Evolutionary conservation across 2,113 vertebrate species (phyloP).

Genomic region (Rafetus swinhoei): DNA sequence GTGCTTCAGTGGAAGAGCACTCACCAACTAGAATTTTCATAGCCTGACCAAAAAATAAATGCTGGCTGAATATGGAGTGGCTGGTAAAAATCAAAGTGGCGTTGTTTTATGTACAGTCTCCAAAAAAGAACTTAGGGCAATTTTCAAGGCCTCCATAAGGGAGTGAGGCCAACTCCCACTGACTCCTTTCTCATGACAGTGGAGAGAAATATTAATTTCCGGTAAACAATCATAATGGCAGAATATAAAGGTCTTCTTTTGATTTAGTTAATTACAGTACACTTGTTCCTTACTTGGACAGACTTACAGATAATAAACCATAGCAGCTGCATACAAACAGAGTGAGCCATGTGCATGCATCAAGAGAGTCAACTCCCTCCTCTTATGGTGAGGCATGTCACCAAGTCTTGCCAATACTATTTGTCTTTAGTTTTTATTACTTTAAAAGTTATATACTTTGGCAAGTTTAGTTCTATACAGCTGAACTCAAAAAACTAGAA

Average conservation of each 20-base stretch:
- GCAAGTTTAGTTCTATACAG: neutral
- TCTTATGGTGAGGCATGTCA: neutral
- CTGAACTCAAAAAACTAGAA: fast-evolving
- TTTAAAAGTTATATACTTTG: neutral
- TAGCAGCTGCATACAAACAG: neutral
- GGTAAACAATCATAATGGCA: neutral
- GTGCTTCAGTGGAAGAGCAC: neutral
- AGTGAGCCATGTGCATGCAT: neutral
- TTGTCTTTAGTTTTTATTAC: neutral
- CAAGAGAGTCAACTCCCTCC: neutral
- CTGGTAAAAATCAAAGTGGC: neutral
- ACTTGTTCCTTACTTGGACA: neutral
- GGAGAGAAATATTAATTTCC: neutral
- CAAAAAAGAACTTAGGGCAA: neutral
- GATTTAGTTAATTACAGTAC: fast-evolving
- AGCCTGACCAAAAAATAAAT: neutral
- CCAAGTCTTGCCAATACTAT: neutral
- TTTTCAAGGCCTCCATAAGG: neutral
- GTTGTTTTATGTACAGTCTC: neutral
- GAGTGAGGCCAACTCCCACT: neutral
- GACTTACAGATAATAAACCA: neutral
- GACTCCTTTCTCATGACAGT: neutral
- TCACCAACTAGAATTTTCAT: neutral
- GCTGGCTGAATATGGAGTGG: neutral
- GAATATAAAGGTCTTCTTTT: neutral